A percentile compares a stretch with the other conserved stretches of the same genome.
These are phyloP conservation scores for Ia io DNA, from an alignment of 2,113 vertebrate genomes.

Conservation along the genomic window DNA sequence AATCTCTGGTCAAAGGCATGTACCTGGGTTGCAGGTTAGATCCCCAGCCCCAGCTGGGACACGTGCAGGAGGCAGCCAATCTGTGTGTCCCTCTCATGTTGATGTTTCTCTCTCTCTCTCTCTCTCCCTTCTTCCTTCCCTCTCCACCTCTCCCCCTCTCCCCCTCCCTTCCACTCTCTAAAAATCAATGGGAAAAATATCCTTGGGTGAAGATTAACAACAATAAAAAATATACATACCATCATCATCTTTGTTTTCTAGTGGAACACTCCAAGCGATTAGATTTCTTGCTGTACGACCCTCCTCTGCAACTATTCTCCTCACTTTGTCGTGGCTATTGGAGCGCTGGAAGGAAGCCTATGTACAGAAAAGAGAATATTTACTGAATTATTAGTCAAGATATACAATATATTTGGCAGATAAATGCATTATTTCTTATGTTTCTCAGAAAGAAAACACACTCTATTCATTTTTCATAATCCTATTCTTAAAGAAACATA, in stretches of 20 bases:
- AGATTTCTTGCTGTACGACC: constrained; percentile 96
- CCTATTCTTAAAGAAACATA: constrained; percentile 40
- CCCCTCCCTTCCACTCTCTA: no score
- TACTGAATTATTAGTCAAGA: neutral
- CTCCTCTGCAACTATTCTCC: constrained; percentile 97
- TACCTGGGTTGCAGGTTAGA: no score
- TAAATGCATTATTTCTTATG: neutral
- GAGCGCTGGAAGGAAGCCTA: constrained; percentile 97
- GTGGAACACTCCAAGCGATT: constrained; percentile 96
- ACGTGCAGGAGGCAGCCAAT: no score
- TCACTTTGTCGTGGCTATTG: constrained; percentile 98
- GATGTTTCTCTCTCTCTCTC: no score
- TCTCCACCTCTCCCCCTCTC: no score
- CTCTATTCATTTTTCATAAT: constrained; percentile 23
- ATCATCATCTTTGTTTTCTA: constrained; percentile 96
- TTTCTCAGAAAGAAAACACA: constrained; percentile 15
- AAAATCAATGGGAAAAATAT: no score
- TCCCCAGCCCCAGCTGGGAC: no score
- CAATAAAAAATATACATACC: constrained; percentile 80
- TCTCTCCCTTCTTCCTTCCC: no score
- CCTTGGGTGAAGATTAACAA: no score
- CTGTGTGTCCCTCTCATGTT: no score
- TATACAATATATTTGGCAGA: neutral
- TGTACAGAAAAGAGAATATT: constrained; percentile 13
- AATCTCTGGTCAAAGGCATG: no score